These are phyloP conservation scores for Crocidura indochinensis DNA, from an alignment of 2,797 vertebrate species.

Conservation along the genomic window DNA sequence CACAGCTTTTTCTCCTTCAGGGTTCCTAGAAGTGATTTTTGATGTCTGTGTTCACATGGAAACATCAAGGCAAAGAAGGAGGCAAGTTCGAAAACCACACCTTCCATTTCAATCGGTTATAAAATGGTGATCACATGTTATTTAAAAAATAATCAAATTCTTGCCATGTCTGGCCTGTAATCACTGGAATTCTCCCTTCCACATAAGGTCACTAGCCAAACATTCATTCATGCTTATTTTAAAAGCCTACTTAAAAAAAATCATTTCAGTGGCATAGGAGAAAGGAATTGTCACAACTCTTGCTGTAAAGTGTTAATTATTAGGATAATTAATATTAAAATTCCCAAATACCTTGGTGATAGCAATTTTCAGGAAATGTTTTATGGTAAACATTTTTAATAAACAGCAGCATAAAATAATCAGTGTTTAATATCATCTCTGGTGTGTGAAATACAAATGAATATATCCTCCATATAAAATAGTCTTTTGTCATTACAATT, in stretches of 20 bases:
- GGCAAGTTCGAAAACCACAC: slow-evolving; percentile 28
- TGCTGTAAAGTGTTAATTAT: slow-evolving; percentile 63
- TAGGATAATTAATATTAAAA: slow-evolving; percentile 67
- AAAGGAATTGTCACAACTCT: slow-evolving; percentile 53
- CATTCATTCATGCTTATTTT: slow-evolving; percentile 41
- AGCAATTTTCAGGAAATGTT: slow-evolving; percentile 79
- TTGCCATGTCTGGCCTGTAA: slow-evolving; percentile 44
- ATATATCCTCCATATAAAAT: slow-evolving; percentile 88
- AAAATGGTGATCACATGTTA: slow-evolving; percentile 26
- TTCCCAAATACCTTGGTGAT: slow-evolving; percentile 55
- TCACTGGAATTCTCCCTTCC: neutral
- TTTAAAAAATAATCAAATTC: slow-evolving; percentile 60
- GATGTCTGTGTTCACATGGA: slow-evolving; percentile 47
- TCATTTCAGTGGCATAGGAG: slow-evolving; percentile 47
- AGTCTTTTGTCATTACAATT: slow-evolving; percentile 88
- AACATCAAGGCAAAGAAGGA: slow-evolving; percentile 60
- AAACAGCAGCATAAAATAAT: slow-evolving; percentile 91
- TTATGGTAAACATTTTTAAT: slow-evolving; percentile 90
- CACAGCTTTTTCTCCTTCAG: slow-evolving; percentile 44
- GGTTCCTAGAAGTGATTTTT: slow-evolving; percentile 31
- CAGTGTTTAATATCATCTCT: slow-evolving; percentile 92
- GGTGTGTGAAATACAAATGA: slow-evolving; percentile 90
- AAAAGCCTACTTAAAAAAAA: slow-evolving; percentile 49
- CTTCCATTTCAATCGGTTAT: slow-evolving; percentile 37
- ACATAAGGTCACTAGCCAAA: slow-evolving; percentile 28